These are phyloP conservation scores for Channa argus DNA, from an alignment of 2,113 vertebrate species.

Conservation along the genomic window DNA sequence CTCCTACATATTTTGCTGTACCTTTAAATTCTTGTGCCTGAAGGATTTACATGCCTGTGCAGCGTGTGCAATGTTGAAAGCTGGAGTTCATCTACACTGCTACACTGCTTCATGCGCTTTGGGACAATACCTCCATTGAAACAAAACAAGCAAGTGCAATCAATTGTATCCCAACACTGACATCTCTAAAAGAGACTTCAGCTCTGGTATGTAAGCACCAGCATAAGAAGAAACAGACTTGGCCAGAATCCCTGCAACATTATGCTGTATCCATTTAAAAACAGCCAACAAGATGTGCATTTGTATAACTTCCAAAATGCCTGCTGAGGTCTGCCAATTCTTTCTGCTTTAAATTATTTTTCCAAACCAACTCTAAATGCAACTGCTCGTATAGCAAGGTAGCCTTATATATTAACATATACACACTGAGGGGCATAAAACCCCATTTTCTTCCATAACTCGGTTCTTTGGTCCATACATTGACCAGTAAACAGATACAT, in stretches of 20 bases:
- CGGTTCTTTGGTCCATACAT: no score
- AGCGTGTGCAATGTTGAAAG: no score
- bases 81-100: no score
- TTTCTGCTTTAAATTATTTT: constrained; percentile 10
- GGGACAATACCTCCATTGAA: background rate
- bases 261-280: constrained; percentile 14
- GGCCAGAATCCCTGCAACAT: constrained; percentile 5
- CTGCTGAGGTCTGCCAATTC: constrained; percentile 27
- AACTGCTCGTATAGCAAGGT: background rate
- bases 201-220: background rate
- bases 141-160: no score
- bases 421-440: no score
- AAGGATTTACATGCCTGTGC: no score
- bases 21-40: no score
- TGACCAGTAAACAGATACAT: background rate
- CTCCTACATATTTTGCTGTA: background rate
- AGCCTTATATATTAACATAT: no score
- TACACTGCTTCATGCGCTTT: background rate
- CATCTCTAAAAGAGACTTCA: background rate
- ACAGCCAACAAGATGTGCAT: constrained; percentile 30
- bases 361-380: constrained; percentile 12
- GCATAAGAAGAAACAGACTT: background rate
- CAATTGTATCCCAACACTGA: background rate
- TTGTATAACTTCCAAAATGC: constrained; percentile 37
- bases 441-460: no score